Evolutionary conservation across 2,797 vertebrate genomes (phyloP), one percentile per base, ranked within the genome.

Genomic region (Molossus alvarezi): DNA sequence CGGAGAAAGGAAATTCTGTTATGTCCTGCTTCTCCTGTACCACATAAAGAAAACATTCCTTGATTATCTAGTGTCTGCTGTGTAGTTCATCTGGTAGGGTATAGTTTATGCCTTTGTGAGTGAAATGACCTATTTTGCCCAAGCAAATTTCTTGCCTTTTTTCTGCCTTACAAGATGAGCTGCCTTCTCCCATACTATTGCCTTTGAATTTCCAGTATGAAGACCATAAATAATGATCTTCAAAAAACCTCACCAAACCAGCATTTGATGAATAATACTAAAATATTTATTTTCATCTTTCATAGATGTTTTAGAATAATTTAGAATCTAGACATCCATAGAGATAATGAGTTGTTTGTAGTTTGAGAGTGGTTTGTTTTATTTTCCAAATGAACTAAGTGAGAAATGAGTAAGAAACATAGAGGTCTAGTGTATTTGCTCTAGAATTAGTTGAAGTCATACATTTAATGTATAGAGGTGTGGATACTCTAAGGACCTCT

Each of bases 221-320:
- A 88, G 72, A 62, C 81, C 41, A 53, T 86, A 92, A 75, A 13
- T 90, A 90, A 65, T 81, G 37, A 84, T 91, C 53, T 87, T 93
- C 1, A 90, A 79, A 94, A 96, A 90, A 84, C 48, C 29, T 71
- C 53, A 88, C 23, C 69, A 57, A 75, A 57, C 65, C 93, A 51
- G 12, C 51, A 91, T 92, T 94, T 88, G 77, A 71, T 91, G 69
- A 93, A 71, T 94, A 95, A 60, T 89, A 90, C 37, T 90, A 90
- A 90, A 92, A 81, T 95, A n/a, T 55, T 95, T 82, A 92, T 90
- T 92, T 95, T 92, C 25, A 72, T 94, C 45, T 92, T 96, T 84
- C 5, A 27, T 93, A 92, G 64, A 58, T 94, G 55, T 94, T 92
- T 96, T 94, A 84, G 69, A 95, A n/a, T 5, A 12, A 87, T n/a